A percentile compares a stretch with the other conserved stretches of the same genome.
Evolutionary conservation across 2,797 vertebrate genomes (phyloP).

Genomic region (Falco concolor): DNA sequence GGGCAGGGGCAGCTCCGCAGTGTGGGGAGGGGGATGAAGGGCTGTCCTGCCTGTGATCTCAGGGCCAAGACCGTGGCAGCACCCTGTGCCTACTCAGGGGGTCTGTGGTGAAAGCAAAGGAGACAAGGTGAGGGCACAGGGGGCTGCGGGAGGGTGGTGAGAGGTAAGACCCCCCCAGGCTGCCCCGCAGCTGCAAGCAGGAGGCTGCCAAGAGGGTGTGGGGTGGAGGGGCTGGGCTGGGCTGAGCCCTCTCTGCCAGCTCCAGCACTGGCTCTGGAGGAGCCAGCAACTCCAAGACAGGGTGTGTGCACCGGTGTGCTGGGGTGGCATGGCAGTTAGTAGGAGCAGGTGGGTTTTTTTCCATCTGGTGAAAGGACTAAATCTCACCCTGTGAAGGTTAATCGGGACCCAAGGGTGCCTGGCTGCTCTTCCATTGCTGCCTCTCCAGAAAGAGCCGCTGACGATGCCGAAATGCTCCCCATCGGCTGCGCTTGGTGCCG

Average conservation of each 20-base stretch:
- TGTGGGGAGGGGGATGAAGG: accelerated
- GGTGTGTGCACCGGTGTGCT: accelerated
- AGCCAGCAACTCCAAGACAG: neutral
- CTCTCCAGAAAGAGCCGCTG: neutral
- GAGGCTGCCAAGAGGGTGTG: neutral
- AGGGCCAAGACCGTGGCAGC: neutral
- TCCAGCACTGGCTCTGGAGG: neutral
- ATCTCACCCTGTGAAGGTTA: neutral
- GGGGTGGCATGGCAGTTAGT: neutral
- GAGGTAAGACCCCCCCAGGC: accelerated
- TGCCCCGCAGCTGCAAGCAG: neutral
- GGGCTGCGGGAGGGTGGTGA: neutral
- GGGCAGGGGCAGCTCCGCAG: neutral
- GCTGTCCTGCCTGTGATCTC: neutral
- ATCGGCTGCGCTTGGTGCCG: accelerated
- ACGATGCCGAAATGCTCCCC: accelerated
- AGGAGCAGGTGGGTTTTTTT: neutral
- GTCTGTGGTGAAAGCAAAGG: neutral
- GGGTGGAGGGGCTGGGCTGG: neutral
- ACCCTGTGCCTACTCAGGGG: neutral
- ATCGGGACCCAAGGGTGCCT: neutral
- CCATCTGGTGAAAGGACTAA: neutral
- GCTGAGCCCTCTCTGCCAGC: neutral
- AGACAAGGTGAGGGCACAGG: neutral
- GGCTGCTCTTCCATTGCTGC: neutral